A percentile compares a stretch with the other conserved stretches of the same genome.
Evolutionary conservation across 2,797 vertebrate genomes (phyloP).

Genomic region (Oreochromis grahami): DNA sequence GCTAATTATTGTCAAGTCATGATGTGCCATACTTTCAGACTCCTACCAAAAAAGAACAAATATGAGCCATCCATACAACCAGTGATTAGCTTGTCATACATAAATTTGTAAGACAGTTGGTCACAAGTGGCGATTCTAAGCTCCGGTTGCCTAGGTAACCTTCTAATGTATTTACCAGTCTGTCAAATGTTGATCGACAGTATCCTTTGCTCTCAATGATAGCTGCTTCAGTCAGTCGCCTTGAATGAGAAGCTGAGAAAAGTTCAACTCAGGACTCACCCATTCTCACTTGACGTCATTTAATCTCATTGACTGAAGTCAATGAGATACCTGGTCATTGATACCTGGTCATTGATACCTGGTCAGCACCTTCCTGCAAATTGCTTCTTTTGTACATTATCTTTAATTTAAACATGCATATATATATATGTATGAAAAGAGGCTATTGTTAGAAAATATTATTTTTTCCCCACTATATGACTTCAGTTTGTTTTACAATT

Average conservation of each 20-base stretch:
- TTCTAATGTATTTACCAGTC: neutral
- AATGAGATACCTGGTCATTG: neutral
- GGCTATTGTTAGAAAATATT: neutral
- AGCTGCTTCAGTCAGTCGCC: neutral
- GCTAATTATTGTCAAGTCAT: neutral
- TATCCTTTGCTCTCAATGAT: neutral
- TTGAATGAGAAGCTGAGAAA: neutral
- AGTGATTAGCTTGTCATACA: neutral
- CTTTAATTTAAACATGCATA: rapidly evolving
- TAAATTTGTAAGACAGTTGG: neutral
- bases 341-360: neutral
- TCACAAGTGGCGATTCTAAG: neutral
- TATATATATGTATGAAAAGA: neutral
- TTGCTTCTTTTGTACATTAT: neutral
- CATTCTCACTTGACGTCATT: neutral
- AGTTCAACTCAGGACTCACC: neutral
- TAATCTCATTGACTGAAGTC: neutral
- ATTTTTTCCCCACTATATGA: neutral
- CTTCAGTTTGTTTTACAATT: neutral
- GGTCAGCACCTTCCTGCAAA: neutral
- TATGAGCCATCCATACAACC: neutral
- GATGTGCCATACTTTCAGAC: neutral
- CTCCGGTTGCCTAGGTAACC: neutral
- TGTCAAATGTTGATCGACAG: neutral
- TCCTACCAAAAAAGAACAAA: neutral